Evolutionary conservation across 1,140 invertebrate species (phyloP), one percentile per base, ranked within the genome.

Genomic region (Drosophila albomicans): DNA sequence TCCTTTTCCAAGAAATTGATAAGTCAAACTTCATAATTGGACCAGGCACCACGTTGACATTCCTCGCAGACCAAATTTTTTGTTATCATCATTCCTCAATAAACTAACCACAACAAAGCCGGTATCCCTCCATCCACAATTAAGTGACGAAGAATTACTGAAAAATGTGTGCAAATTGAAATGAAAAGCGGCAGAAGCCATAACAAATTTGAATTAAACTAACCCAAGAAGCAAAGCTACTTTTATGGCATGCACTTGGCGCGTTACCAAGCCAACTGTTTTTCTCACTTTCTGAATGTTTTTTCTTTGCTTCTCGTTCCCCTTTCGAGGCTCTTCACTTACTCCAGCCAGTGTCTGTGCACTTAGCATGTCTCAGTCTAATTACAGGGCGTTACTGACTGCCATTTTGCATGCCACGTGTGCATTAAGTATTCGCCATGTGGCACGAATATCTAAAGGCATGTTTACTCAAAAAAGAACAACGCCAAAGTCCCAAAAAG

Each of bases 21-120:
- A 87, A 87, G 85, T 87, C 85, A 89, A 88, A 87, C 80, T 87
- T 87, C 70, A 87, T 80, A 81, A 88, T 89, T 87, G 80, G 54
- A 59, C 56, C 32, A 16, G n/a, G 20, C 61, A 54, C 52, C 38
- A 41, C 66, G 56, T 81, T 73, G 48, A 76, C 77, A 54, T 68
- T 54, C 49, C 48, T 46, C 25, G 35, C 57, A 65, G 56, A 57
- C 68, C 20, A 61, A 70, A 69, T 78, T 46, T 51, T 52, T 75
- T 52, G 8, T 25, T n/a, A 38, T 15, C 58, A 52, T 15, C 58
- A 61, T 54, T 51, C 16, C 45, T 15, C 35, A 51, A 25, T 45
- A 65, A 58, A 11, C n/a, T 28, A 56, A 49, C 48, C 16, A 52
- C 48, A 64, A n/a, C 35, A 45, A 20, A 30, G 49, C 46, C 43